Conservation (phyloP, 2,888 invertebrate species). For the Pristionchus fissidentatus region DNA sequence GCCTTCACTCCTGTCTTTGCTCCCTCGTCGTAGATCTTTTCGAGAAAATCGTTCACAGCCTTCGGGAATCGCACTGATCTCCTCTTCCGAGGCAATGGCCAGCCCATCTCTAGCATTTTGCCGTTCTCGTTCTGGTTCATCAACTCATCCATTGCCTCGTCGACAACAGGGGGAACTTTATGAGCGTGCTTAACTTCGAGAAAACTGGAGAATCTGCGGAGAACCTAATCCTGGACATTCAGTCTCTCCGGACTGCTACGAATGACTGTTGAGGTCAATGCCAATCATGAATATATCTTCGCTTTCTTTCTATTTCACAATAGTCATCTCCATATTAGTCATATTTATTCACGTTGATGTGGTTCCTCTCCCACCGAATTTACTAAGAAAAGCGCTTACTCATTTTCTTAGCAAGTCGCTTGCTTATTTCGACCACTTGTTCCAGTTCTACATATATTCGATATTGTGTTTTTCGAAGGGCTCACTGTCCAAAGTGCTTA, state of each 20-base stretch:
- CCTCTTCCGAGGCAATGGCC: slow-evolving; percentile 11
- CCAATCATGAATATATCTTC: no score
- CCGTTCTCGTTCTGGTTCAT: not conserved
- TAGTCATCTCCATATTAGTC: no score
- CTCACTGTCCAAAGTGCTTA: no score
- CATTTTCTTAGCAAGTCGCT: no score
- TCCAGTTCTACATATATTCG: no score
- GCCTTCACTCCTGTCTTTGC: not conserved
- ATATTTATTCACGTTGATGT: no score
- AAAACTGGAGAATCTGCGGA: not conserved
- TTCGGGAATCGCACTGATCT: not conserved
- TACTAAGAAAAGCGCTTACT: no score
- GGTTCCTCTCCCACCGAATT: no score
- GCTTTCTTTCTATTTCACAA: no score
- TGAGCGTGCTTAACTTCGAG: not conserved
- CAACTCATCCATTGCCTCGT: not conserved
- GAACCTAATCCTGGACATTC: not conserved
- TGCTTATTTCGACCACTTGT: no score
- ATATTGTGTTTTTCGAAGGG: no score
- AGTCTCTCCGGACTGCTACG: not conserved
- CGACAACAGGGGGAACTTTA: not conserved
- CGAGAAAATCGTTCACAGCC: not conserved
- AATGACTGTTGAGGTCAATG: no score
- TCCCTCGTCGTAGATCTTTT: not conserved
- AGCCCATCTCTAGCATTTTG: not conserved